Percentiles rank a stretch among this genome's conserved stretches.
These are phyloP conservation scores for Agrochola lota DNA, from an alignment of 2,888 invertebrate species.

Conservation along the genomic window DNA sequence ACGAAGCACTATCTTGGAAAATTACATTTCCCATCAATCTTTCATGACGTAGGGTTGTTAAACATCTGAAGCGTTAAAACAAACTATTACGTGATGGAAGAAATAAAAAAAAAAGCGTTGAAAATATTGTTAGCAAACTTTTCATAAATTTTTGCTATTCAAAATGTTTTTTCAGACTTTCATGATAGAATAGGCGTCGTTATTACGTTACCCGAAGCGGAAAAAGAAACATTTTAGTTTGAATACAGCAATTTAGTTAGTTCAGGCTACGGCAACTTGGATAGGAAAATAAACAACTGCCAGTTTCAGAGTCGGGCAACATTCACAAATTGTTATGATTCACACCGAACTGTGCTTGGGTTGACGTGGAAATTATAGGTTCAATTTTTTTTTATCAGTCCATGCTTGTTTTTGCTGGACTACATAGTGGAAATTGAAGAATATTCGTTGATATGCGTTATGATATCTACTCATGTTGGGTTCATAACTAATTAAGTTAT, in stretches of 20 bases:
- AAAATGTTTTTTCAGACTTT: constrained; percentile 12
- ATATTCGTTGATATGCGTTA: neutral
- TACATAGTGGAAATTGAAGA: neutral
- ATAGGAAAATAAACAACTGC: constrained; percentile 47
- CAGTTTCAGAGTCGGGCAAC: constrained; percentile 29
- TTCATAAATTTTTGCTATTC: constrained; percentile 23
- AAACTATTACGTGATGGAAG: constrained; percentile 14
- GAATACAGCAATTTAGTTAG: constrained; percentile 42
- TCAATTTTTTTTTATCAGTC: constrained; percentile 14
- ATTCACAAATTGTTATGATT: constrained; percentile 42
- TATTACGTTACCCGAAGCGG: constrained; percentile 20
- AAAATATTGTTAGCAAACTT: constrained; percentile 10
- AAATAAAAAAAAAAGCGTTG: constrained; percentile 18
- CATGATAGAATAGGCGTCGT: constrained; percentile 29
- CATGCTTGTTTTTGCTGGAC: constrained; percentile 5
- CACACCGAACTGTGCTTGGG: constrained; percentile 9
- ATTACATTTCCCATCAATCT: constrained; percentile 42
- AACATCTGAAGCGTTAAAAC: constrained; percentile 13
- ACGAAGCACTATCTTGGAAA: constrained; percentile 22
- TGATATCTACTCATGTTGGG: neutral
- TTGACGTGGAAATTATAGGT: constrained; percentile 27
- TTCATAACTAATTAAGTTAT: neutral
- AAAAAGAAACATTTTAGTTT: constrained; percentile 23
- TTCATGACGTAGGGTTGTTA: constrained; percentile 3
- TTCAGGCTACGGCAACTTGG: constrained; percentile 31